phyloP scores from a whole-genome alignment of 2,888 invertebrate genomes.

The Onchidella celtica region DNA sequence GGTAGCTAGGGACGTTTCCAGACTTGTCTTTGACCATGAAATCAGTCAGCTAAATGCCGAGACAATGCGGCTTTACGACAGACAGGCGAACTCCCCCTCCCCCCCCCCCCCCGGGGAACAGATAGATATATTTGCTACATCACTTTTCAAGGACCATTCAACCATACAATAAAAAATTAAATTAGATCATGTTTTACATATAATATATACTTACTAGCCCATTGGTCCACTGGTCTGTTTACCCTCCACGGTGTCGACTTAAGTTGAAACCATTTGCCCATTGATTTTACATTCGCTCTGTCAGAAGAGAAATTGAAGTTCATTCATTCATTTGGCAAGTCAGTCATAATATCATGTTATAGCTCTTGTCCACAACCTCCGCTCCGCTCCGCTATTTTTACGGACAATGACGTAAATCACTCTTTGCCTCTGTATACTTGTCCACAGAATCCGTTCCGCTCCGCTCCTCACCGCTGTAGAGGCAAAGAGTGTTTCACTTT shows the following conservation, averaged over 20 bases:
- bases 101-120: neutral
- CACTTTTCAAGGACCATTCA: neutral
- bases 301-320: neutral
- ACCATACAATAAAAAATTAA: neutral
- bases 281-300: constrained; percentile 51
- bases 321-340: too few relatives aligned
- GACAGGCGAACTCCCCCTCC: neutral
- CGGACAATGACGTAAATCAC: too few relatives aligned
- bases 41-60: neutral
- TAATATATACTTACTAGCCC: constrained; percentile 36
- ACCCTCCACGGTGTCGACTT: constrained; percentile 51
- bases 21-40: too few relatives aligned
- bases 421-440: too few relatives aligned
- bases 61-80: neutral
- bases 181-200: neutral
- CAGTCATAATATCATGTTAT: too few relatives aligned
- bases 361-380: too few relatives aligned
- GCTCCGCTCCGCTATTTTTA: too few relatives aligned
- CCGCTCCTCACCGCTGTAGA: too few relatives aligned
- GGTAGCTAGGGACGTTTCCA: too few relatives aligned
- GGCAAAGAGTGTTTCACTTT: too few relatives aligned
- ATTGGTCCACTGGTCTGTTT: constrained; percentile 43
- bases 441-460: too few relatives aligned
- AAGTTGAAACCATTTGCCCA: constrained; percentile 48
- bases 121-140: neutral